A percentile compares a stretch with the other conserved stretches of the same genome.
phyloP scores from a whole-genome alignment of 2,797 vertebrate genomes.

The Xenops minutus region DNA sequence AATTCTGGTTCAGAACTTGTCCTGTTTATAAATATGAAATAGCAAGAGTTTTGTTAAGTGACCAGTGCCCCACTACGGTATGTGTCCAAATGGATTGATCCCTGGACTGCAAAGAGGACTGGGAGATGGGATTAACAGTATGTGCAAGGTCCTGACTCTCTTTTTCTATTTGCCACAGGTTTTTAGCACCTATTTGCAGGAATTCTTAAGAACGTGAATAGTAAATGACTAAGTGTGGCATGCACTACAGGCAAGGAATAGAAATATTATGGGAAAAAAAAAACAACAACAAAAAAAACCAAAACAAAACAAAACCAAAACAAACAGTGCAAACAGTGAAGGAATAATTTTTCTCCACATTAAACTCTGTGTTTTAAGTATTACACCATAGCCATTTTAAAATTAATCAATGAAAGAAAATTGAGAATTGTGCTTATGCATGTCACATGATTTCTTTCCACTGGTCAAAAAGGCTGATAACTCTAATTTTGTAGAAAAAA shows the following conservation, averaged over 20 bases:
- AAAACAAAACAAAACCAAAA: neutral
- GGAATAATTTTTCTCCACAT: neutral
- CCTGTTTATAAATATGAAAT: neutral
- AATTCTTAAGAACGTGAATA: neutral
- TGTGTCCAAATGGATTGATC: neutral
- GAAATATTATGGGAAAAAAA: neutral
- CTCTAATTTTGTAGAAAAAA: neutral
- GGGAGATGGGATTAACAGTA: neutral
- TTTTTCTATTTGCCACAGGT: neutral
- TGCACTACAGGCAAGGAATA: neutral
- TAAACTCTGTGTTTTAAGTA: neutral
- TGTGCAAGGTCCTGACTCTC: neutral
- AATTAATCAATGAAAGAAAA: neutral
- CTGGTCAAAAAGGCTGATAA: neutral
- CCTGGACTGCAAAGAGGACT: neutral
- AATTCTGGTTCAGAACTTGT: neutral
- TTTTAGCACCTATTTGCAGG: neutral
- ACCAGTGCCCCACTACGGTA: neutral
- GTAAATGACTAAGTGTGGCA: neutral
- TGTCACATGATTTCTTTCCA: neutral
- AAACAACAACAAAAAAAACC: rapidly evolving
- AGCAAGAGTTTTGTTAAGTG: neutral
- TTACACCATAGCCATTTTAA: neutral
- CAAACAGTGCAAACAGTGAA: neutral
- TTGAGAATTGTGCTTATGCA: neutral